Conservation (phyloP, 2,113 vertebrate genomes). For the Recurvirostra avosetta region DNA sequence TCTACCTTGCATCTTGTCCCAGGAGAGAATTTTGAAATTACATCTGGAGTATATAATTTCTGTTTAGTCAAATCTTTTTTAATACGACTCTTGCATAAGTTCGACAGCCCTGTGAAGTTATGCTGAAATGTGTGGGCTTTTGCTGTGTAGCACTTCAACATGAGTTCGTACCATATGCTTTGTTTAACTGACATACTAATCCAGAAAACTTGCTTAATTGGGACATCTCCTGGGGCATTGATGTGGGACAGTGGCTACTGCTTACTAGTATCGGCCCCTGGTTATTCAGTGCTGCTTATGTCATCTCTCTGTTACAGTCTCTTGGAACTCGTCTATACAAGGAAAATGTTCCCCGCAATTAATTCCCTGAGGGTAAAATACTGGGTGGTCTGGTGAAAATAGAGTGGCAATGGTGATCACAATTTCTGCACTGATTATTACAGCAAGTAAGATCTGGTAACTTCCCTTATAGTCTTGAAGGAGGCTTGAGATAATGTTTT, state of each 20-base stretch:
- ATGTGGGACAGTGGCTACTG: background rate
- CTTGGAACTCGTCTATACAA: background rate
- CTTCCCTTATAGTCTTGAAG: slow-evolving; percentile 13
- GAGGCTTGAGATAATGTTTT: slow-evolving; percentile 16
- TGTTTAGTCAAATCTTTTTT: background rate
- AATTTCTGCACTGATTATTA: background rate
- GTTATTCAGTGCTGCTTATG: background rate
- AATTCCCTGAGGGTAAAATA: background rate
- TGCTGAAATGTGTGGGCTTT: background rate
- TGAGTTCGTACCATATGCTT: background rate
- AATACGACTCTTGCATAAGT: background rate
- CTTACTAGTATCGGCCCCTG: background rate
- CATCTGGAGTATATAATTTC: background rate
- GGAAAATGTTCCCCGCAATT: background rate
- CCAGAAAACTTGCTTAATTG: background rate
- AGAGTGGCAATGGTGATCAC: background rate
- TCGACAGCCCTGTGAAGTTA: background rate
- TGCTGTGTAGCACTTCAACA: background rate
- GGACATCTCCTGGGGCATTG: background rate
- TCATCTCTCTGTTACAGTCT: background rate
- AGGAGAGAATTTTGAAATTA: background rate
- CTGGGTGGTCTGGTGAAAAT: background rate
- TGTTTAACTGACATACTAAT: background rate
- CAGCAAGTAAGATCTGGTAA: background rate
- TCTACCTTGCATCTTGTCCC: background rate